These are phyloP conservation scores for Aphodius sticticus DNA, from an alignment of 2,888 invertebrate genomes.

Conservation along the genomic window DNA sequence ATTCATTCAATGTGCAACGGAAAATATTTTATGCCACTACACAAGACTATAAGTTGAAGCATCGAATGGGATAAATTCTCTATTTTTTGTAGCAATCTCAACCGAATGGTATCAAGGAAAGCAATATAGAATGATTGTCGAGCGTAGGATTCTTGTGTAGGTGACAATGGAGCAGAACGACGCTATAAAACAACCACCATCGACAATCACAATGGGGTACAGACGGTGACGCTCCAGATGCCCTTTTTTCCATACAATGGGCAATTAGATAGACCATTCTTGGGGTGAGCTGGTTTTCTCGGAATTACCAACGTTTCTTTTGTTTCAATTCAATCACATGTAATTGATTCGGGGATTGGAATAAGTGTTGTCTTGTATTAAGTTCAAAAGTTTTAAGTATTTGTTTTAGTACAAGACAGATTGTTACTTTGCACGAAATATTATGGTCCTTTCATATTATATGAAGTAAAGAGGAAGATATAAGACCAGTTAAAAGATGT, in stretches of 20 bases:
- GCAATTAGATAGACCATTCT: slow-evolving; percentile 4
- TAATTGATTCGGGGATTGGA: background rate
- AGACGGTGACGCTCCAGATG: background rate
- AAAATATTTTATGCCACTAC: too few relatives aligned
- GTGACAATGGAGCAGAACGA: background rate
- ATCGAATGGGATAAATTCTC: background rate
- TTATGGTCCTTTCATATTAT: too few relatives aligned
- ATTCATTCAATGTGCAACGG: too few relatives aligned
- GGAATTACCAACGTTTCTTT: background rate
- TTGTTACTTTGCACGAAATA: too few relatives aligned
- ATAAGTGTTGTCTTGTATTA: too few relatives aligned
- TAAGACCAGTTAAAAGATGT: too few relatives aligned
- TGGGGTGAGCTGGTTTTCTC: background rate
- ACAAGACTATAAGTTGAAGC: too few relatives aligned
- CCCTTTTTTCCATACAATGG: background rate
- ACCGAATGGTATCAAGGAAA: background rate
- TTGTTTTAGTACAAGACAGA: too few relatives aligned
- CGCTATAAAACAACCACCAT: background rate
- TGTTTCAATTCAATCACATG: background rate
- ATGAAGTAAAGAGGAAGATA: too few relatives aligned
- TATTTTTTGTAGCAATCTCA: background rate
- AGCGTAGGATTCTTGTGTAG: background rate
- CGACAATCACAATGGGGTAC: slow-evolving; percentile 4
- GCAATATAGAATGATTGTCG: background rate
- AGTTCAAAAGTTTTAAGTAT: background rate